Base-by-base conservation (phyloP, 2,113 vertebrate species). In the Turnix velox region DNA sequence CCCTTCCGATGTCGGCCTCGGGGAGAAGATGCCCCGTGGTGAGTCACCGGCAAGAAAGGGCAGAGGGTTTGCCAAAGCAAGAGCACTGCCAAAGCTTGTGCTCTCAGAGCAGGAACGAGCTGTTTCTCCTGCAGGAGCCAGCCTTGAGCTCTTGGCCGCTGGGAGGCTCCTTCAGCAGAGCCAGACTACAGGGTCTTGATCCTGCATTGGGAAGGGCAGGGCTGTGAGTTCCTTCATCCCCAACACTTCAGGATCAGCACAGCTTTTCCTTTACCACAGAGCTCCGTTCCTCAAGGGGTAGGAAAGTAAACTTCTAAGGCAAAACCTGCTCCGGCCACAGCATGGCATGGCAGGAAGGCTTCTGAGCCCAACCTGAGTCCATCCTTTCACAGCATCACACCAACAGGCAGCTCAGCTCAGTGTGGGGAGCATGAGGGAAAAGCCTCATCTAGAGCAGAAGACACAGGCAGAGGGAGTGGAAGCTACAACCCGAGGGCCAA, bases 61-160 rank as follows among this genome's bases (percentile, higher is more conserved):
- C 8, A 2, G 10, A 33, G 4, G 10, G 33, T 17, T 62, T 54
- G 12, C 43, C 61, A 30, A 51, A 31, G 57, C 2, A 4, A 63
- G 49, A 74, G 46, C 2, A 4, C 20, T 9, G 45, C 72, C 31
- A 4, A 20, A 37, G 45, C 39, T 19, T 4, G 15, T 1, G 61
- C 18, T 12, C 54, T 39, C 30, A 14, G 1, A 40, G 30, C 3
- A 4, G 27, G 23, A 27, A 19, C 9, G 37, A 3, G 10, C 43
- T 43, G 6, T 27, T 24, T n/a, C 37, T 18, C 30, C 28, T 18
- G 81, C 24, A 7, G 7, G 35, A 37, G 49, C 16, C 12, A 2
- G 12, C 6, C 1, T 18, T 0, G 9, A 35, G 57, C 0, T 5
- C n/a, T 8, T 2, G 0, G 14, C 1, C 6, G 1, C 9, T 5